Evolutionary conservation across 2,888 invertebrate genomes (phyloP).

Genomic region (Athetis lepigone): DNA sequence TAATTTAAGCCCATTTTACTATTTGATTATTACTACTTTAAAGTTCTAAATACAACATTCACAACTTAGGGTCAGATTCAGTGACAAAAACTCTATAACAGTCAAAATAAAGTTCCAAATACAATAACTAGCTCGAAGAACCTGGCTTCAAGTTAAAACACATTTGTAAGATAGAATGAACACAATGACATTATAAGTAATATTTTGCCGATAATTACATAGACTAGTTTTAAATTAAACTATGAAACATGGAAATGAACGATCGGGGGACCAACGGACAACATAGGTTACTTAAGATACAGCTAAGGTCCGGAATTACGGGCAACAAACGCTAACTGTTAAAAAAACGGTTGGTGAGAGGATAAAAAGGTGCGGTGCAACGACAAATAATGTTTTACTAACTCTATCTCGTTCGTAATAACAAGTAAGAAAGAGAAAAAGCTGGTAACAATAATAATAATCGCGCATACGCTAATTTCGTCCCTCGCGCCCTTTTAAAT

Average conservation of each 20-base stretch:
- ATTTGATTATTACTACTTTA: neutral
- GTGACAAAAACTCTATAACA: neutral
- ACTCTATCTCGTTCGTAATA: constrained; percentile 61
- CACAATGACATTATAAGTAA: neutral
- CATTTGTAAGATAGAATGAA: neutral
- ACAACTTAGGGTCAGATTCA: neutral
- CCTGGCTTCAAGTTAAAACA: neutral
- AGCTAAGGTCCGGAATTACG: constrained; percentile 13
- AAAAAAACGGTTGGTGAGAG: constrained; percentile 49
- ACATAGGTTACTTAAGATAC: constrained; percentile 18
- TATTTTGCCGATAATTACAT: neutral
- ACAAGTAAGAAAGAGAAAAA: constrained; percentile 73
- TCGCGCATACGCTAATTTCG: constrained; percentile 82
- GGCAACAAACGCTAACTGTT: constrained; percentile 12
- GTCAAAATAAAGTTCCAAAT: neutral
- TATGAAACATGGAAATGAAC: constrained; percentile 19
- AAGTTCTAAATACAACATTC: neutral
- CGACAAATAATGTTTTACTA: constrained; percentile 63
- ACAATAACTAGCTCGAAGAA: neutral
- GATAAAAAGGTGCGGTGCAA: constrained; percentile 57
- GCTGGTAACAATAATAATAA: constrained; percentile 81
- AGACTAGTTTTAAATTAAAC: no score
- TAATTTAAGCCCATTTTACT: no score
- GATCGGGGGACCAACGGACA: constrained; percentile 25
- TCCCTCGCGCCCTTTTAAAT: constrained; percentile 88